Conservation (phyloP, 2,797 vertebrate species). For the Morelia viridis region DNA sequence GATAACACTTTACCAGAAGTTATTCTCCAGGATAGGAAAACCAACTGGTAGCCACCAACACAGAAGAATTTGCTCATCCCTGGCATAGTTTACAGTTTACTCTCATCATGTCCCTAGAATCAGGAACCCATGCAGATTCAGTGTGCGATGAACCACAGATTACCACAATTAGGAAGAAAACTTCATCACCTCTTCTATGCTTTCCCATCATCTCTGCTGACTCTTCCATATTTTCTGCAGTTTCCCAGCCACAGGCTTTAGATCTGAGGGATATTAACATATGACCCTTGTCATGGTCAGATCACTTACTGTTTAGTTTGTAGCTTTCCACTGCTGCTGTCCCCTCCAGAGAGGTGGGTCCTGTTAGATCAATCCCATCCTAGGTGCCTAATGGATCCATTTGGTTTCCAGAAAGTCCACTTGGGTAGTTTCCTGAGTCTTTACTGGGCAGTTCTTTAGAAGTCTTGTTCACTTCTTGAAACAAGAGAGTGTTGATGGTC, state of each 20-base stretch:
- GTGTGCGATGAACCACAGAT: neutral
- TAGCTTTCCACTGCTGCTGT: neutral
- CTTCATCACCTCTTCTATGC: neutral
- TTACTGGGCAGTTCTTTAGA: neutral
- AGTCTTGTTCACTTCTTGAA: neutral
- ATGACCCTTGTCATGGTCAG: neutral
- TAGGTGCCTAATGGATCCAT: neutral
- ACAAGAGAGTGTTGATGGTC: neutral
- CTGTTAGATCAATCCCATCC: neutral
- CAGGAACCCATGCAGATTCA: neutral
- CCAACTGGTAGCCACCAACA: neutral
- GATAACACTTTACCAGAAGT: neutral
- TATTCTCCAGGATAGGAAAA: neutral
- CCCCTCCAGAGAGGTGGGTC: neutral
- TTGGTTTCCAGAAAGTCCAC: neutral
- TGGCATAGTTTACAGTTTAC: neutral
- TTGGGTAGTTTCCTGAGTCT: neutral
- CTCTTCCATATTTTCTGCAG: neutral
- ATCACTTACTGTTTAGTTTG: neutral
- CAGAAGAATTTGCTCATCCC: neutral
- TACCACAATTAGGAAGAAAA: neutral
- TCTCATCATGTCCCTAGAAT: neutral
- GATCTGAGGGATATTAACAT: neutral
- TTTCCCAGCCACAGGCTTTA: neutral
- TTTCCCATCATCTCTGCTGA: neutral